Conservation (phyloP, 2,888 invertebrate genomes). For the Drosophila hamatofila region DNA sequence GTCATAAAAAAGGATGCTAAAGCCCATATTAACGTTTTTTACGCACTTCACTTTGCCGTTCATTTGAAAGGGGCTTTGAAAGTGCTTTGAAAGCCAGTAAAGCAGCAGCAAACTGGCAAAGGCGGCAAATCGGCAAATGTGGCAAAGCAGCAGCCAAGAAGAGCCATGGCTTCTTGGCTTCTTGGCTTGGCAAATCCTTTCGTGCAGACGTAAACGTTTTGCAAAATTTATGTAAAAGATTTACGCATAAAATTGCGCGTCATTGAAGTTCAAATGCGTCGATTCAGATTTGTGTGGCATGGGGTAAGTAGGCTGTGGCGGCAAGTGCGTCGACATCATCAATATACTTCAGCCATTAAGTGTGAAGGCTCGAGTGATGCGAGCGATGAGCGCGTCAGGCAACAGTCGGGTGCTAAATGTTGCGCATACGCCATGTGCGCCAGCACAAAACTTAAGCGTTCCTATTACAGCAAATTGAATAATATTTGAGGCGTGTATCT, state of each 20-base stretch:
- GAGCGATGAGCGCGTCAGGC: not conserved
- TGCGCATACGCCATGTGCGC: constrained; percentile 71
- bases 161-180: constrained; percentile 21
- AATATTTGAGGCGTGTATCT: constrained; percentile 50
- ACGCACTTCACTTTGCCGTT: constrained; percentile 59
- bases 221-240: constrained; percentile 78
- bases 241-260: constrained; percentile 80
- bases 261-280: constrained; percentile 76
- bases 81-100: constrained; percentile 59
- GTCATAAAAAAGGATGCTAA: constrained; percentile 69
- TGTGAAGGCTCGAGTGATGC: constrained; percentile 33
- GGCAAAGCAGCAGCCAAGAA: constrained; percentile 15
- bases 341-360: constrained; percentile 71
- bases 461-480: constrained; percentile 80
- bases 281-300: constrained; percentile 57
- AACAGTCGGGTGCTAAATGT: constrained; percentile 51
- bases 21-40: constrained; percentile 71
- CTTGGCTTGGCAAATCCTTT: constrained; percentile 63
- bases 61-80: constrained; percentile 32
- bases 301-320: not conserved
- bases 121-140: not conserved
- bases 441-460: constrained; percentile 63
- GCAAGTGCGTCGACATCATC: constrained; percentile 61
- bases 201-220: constrained; percentile 74
- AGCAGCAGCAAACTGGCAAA: constrained; percentile 21